Percentiles rank a stretch among this genome's conserved stretches.
Evolutionary conservation across 2,888 invertebrate species (phyloP).

Genomic region (Drosophila vallismaia): DNA sequence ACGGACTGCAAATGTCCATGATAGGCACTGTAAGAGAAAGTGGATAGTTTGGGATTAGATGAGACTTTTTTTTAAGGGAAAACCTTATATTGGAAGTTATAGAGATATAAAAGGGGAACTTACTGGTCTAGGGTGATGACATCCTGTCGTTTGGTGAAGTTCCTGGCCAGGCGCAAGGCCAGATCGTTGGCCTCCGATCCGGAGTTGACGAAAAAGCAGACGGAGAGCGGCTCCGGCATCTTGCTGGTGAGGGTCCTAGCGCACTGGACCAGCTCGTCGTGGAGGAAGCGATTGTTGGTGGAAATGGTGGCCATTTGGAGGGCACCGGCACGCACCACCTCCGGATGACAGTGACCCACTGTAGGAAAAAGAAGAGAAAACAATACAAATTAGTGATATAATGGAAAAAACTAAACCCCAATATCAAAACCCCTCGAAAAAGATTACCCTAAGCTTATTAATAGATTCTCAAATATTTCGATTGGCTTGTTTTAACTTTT

Average conservation of each 20-base stretch:
- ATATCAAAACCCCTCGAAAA: not conserved
- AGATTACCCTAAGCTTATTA: conserved; percentile 13
- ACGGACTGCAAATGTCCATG: conserved; percentile 98
- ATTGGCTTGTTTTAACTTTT: conserved; percentile 5
- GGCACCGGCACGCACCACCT: conserved; percentile 94
- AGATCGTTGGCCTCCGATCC: conserved; percentile 99
- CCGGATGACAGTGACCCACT: conserved; percentile 99
- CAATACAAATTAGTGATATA: not conserved
- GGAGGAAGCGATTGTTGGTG: conserved; percentile 98
- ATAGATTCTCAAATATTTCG: not conserved
- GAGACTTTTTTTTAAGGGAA: not conserved
- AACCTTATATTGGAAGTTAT: too few species aligned
- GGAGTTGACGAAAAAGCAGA: conserved; percentile 98
- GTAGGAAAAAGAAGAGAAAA: conserved; percentile 71
- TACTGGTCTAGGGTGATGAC: conserved; percentile 98
- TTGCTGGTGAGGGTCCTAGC: conserved; percentile 92
- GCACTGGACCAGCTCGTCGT: conserved; percentile 96
- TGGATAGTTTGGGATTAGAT: not conserved
- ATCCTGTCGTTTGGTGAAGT: conserved; percentile 94
- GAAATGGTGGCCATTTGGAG: conserved; percentile 96
- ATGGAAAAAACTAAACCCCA: not conserved
- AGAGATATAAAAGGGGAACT: conserved; percentile 84
- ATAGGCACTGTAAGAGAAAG: conserved; percentile 92
- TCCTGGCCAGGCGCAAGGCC: conserved; percentile 94
- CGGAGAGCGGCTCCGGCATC: conserved; percentile 92